Evolutionary conservation across 2,888 invertebrate genomes (phyloP).

Genomic region (Bembecia ichneumoniformis): DNA sequence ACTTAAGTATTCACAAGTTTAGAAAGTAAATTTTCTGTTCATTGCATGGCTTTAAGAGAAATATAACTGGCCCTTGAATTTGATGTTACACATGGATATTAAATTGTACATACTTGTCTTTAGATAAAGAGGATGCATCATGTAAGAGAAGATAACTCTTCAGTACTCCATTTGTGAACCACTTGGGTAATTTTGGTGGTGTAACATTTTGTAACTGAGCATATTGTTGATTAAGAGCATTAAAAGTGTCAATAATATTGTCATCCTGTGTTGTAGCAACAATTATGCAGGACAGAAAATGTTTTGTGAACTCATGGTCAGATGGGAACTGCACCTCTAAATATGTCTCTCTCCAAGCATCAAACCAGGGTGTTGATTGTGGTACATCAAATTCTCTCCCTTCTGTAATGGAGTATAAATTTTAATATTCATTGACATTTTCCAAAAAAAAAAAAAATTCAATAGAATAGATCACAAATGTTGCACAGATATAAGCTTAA

Average conservation of each 20-base stretch:
- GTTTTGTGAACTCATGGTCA: constrained; percentile 97
- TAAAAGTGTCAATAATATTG: constrained; percentile 86
- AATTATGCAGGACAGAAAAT: constrained; percentile 86
- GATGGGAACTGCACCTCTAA: constrained; percentile 88
- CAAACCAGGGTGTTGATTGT: constrained; percentile 92
- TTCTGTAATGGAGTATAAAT: constrained; percentile 34
- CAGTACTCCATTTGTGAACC: constrained; percentile 84
- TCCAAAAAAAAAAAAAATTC: no score
- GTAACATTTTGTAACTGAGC: constrained; percentile 83
- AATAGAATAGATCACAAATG: no score
- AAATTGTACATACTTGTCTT: constrained; percentile 74
- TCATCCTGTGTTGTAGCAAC: constrained; percentile 81
- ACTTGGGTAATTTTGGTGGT: constrained; percentile 85
- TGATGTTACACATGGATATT: no score
- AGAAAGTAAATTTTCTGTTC: no score
- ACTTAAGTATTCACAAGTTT: no score
- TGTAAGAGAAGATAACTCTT: constrained; percentile 92
- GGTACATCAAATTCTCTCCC: constrained; percentile 79
- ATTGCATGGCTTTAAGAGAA: no score
- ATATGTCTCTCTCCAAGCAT: constrained; percentile 94
- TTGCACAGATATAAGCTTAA: no score
- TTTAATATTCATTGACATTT: no score
- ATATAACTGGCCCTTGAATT: no score
- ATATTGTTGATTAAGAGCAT: constrained; percentile 83
- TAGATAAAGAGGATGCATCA: constrained; percentile 82